Base-by-base conservation (phyloP, 1,140 invertebrate genomes). In the Muscidifurax raptorellus region DNA sequence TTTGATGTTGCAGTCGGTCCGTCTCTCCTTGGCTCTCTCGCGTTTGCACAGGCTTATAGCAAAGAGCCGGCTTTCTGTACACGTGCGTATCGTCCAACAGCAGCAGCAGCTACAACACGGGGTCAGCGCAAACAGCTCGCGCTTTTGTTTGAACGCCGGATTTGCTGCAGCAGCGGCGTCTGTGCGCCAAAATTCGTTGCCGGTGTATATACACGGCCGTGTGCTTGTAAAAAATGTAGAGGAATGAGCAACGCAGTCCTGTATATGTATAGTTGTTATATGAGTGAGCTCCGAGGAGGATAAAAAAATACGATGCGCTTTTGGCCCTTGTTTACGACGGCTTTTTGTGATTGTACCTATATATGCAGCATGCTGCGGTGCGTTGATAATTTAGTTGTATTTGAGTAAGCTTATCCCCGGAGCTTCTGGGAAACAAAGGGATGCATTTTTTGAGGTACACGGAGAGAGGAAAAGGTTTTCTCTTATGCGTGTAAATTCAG, bases 1-100 rank as follows among this genome's bases (percentile, higher is more conserved):
- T 85, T 86, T 87, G 25, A 86, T 85, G 83, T 82, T 87, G 15
- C 30, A 72, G 1, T 28, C 69, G 72, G 36, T 74, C 28, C 27
- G 27, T 67, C 66, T 40, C 36, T 40, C 32, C 44, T 52, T 47
- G n/a, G 25, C 36, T 28, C 28, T 76, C n/a, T 40, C 71, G 15
- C 71, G 40, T 83, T 80, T 83, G 79, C 40, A 76, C 78, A 81
- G 82, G 75, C 52, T 82, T 69, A 25, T 13, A 85, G 44, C 52
- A 59, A 59, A 22, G 52, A 59, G 52, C 52, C 27, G 66, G 6
- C 13, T 69, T 30, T 69, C 27, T 28, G 66, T 10, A 30, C 66
- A 28, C 25, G 66, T 69, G 27, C 66, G 66, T 69, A 69, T 59
- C 52, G 18, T 22, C 52, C 66, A 30, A 69, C 25, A 28, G 66